Evolutionary conservation across 2,797 vertebrate species (phyloP).

Genomic region (Aulostomus chinensis): DNA sequence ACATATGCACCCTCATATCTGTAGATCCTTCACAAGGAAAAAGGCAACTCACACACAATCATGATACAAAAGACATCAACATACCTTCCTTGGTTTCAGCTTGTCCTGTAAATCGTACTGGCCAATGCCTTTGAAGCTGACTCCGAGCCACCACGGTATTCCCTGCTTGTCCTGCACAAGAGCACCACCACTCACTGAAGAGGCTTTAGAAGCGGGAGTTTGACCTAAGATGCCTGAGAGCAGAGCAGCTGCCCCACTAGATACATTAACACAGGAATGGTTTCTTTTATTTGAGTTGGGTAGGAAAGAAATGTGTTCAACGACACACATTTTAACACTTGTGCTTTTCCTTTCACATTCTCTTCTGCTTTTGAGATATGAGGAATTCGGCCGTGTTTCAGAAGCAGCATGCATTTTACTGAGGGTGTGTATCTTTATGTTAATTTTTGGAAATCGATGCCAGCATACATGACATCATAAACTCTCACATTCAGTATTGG

Average conservation of each 20-base stretch:
- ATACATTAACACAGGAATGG: no score
- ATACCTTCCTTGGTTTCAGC: constrained; percentile 96
- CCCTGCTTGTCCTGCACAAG: constrained; percentile 94
- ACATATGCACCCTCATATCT: neutral
- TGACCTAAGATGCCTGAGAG: constrained; percentile 25
- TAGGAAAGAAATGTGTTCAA: no score
- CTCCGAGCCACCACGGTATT: constrained; percentile 98
- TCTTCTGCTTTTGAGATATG: no score
- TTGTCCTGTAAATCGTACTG: constrained; percentile 97
- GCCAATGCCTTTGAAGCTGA: constrained; percentile 96
- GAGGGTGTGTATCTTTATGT: no score
- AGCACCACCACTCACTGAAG: constrained; percentile 26
- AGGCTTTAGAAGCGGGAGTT: constrained; percentile 47
- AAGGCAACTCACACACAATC: neutral
- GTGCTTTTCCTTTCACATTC: no score
- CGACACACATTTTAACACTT: no score
- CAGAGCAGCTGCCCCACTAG: constrained; percentile 61
- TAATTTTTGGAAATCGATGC: no score
- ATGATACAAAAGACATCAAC: constrained; percentile 17
- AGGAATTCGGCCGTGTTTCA: no score
- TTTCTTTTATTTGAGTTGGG: no score
- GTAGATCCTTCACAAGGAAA: neutral
- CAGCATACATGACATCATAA: no score
- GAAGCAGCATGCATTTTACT: no score
- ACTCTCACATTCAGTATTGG: no score